Percentiles rank a stretch among this genome's conserved stretches.
phyloP scores from a whole-genome alignment of 2,113 vertebrate species.

The Cettia cetti region DNA sequence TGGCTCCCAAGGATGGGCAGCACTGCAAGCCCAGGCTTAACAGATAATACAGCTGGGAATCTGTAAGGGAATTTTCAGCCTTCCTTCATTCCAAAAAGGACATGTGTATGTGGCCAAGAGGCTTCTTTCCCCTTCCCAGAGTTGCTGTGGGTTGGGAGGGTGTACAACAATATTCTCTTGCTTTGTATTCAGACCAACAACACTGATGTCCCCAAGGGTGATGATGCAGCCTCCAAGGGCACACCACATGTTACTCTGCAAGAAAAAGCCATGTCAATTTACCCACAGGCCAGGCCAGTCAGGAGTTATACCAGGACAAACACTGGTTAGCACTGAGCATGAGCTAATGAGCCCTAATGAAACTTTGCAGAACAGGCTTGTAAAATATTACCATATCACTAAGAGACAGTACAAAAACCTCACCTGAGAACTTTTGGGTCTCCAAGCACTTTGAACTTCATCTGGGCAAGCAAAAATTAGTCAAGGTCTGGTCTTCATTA shows the following conservation, averaged over 20 bases:
- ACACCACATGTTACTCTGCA: background rate
- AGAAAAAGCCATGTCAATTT: background rate
- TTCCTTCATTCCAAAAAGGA: background rate
- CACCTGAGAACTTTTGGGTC: background rate
- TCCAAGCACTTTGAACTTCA: background rate
- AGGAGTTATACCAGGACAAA: background rate
- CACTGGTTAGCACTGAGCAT: accelerated
- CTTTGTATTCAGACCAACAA: background rate
- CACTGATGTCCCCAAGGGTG: background rate
- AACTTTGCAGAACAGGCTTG: background rate
- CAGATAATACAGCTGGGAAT: background rate
- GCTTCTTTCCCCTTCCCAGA: background rate
- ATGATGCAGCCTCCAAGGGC: accelerated
- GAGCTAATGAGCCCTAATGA: background rate
- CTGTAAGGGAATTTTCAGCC: background rate
- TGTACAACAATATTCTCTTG: background rate
- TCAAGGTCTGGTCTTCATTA: background rate
- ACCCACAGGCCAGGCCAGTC: background rate
- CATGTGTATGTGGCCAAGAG: background rate
- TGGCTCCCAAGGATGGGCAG: background rate
- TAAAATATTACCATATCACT: background rate
- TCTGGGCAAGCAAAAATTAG: background rate
- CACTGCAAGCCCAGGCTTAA: background rate
- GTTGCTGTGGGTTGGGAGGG: background rate
- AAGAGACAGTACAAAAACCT: background rate